Conservation (phyloP, 92 coral and sea anemone species). For the Pocillopora grandis region DNA sequence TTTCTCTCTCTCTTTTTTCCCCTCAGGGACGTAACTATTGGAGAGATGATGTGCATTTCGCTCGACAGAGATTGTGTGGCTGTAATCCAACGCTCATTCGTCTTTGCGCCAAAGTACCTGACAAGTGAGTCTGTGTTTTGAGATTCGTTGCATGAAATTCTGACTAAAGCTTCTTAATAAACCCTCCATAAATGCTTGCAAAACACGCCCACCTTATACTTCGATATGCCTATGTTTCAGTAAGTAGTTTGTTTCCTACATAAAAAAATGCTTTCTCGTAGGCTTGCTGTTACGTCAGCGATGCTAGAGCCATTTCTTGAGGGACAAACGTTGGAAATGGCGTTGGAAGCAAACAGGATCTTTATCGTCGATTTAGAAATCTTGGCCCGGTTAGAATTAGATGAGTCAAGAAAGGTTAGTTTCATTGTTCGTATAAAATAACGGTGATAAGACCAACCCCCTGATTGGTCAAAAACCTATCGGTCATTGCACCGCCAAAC, state of each 20-base stretch:
- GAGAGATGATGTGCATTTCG: conserved; percentile 92
- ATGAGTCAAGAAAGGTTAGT: conserved; percentile 63
- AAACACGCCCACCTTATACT: neutral
- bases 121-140: conserved; percentile 52
- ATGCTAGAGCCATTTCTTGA: conserved; percentile 90
- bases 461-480: no score
- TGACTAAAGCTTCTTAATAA: no score
- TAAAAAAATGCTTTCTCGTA: neutral
- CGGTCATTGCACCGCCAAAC: no score
- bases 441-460: no score
- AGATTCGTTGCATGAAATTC: neutral
- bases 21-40: conserved; percentile 82
- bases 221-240: neutral
- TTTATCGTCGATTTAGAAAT: conserved; percentile 81
- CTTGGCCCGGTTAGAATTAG: conserved; percentile 63
- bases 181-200: neutral
- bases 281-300: conserved; percentile 78
- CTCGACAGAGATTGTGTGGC: conserved; percentile 88
- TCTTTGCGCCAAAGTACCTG: conserved; percentile 77
- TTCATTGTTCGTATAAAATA: neutral
- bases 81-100: conserved; percentile 86
- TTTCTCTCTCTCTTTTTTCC: neutral
- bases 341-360: conserved; percentile 62
- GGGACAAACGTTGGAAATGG: conserved; percentile 74
- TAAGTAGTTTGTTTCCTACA: no score